A percentile compares a stretch with the other conserved stretches of the same genome.
phyloP scores from a whole-genome alignment of 2,797 vertebrate species.

The Heteromormyrus szaboi region DNA sequence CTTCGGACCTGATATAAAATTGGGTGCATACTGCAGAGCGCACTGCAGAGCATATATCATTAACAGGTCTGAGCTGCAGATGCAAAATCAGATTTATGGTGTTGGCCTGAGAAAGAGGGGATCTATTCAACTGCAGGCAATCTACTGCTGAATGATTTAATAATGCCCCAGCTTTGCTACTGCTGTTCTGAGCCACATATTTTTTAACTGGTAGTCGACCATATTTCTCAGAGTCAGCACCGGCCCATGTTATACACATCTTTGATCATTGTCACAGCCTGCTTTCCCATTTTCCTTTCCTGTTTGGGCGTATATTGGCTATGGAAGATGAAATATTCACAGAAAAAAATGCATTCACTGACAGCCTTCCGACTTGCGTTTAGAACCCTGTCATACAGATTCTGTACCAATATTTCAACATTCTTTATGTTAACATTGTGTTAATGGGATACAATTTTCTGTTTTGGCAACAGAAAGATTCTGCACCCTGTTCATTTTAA shows the following conservation, averaged over 20 bases:
- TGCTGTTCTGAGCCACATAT: not conserved
- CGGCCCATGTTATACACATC: not conserved
- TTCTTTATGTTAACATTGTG: not conserved
- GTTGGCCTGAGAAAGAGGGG: not conserved
- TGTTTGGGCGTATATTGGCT: not conserved
- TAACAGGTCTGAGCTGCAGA: not conserved
- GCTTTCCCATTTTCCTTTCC: not conserved
- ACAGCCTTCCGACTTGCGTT: not conserved
- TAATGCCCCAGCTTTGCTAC: not conserved
- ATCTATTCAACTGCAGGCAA: conserved; percentile 2
- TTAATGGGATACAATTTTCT: not conserved
- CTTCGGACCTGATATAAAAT: not conserved
- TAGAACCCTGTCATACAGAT: not conserved
- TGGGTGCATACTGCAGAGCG: not conserved
- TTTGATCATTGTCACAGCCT: not conserved
- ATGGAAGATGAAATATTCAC: not conserved
- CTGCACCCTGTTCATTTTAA: not conserved
- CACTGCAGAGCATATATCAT: not conserved
- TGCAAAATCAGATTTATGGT: conserved; percentile 4
- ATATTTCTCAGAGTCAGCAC: not conserved
- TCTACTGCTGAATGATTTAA: conserved; percentile 3
- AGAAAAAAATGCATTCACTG: not conserved
- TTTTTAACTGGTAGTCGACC: not conserved
- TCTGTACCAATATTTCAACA: not conserved
- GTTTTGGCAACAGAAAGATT: not conserved